Base-by-base conservation (phyloP, 1,140 invertebrate species). In the Heliconius melpomene region DNA sequence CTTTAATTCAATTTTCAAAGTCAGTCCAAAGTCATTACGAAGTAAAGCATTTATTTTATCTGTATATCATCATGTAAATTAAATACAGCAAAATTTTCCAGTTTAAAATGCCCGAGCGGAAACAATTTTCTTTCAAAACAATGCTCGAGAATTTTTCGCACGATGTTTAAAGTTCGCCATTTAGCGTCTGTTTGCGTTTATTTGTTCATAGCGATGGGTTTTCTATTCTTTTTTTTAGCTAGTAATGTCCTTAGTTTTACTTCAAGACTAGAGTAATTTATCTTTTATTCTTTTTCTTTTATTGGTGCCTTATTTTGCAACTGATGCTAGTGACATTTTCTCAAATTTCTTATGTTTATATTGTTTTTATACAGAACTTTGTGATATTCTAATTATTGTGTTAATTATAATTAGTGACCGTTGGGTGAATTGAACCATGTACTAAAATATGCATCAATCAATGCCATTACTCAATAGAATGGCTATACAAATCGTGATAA, bases 121-220 rank as follows among this genome's bases (percentile, higher is more conserved):
- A 32, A 84, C 80, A 78, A 85, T 86, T 89, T 90, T 88, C 85
- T 88, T 88, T 82, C 80, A 87, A 32, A 32, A 32, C 29, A 32
- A 32, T 32, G 29, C 29, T 72, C 74, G 80, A 87, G 86, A 89
- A 85, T 81, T 90, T 89, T 91, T 93, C 88, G 85, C 90, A 91
- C 88, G 89, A 87, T 85, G 80, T 80, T 85, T 83, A 83, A 86
- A 88, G 78, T 80, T 80, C 66, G 72, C 82, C 83, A 87, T 79
- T 91, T 89, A 89, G 80, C 78, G 82, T 85, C 78, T 86, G 87
- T 90, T 89, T 87, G 38, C 74, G 74, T 89, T 79, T 79, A 81
- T 85, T 46, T 72, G 52, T 77, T 32, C 57, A 8, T 72, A 29
- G 26, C 26, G 60, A 66, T 66, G 26, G 60, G 60, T 66, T 66